Evolutionary conservation across 1,140 invertebrate species (phyloP), one percentile per base, ranked within the genome.

Genomic region (Tribolium castaneum): DNA sequence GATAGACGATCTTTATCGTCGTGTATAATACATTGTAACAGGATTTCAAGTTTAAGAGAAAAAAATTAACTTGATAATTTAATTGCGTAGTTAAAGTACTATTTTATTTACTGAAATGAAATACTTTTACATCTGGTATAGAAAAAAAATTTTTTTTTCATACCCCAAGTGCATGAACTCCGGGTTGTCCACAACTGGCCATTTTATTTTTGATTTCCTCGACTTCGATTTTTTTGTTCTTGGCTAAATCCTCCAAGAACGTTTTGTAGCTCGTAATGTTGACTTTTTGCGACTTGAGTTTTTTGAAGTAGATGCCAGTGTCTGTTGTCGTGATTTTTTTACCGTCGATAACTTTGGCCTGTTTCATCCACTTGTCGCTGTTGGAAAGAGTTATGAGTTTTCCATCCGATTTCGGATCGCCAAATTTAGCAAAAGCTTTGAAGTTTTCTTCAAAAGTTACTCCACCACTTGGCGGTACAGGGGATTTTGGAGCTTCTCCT

Each of bases 311-410:
- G 66, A 93, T 92, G 19, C 90, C 92, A 1, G 92, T 93, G 82
- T 93, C 92, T 2, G 91, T 93, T 2, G 92, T 93, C 6, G 92
- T 92, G 62, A 93, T 89, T 75, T 90, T 90, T 84, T 92, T 93
- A 3, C 89, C 90, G 81, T 93, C 92, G 66, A 94, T 91, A 3
- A 94, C 90, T 84, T 92, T 91, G 0, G 93, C 93, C 82, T 94
- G 92, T 84, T 94, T 94, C 88, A 94, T 90, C 93, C 93, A 94
- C 87, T 94, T 94, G 85, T 94, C 93, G 78, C 90, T 90, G 83
- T 94, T 92, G 0, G 90, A 89, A 9, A 93, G 85, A 3, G 92
- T 92, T 22, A 94, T 92, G 2, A 87, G 86, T 83, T 90, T 92
- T 7, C 93, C 93, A 78, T 92, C 91, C 7, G 89, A 90, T 84